Percentiles rank a stretch among this genome's conserved stretches.
These are phyloP conservation scores for Crossocerus cetratus DNA, from an alignment of 2,888 invertebrate species.

Conservation along the genomic window DNA sequence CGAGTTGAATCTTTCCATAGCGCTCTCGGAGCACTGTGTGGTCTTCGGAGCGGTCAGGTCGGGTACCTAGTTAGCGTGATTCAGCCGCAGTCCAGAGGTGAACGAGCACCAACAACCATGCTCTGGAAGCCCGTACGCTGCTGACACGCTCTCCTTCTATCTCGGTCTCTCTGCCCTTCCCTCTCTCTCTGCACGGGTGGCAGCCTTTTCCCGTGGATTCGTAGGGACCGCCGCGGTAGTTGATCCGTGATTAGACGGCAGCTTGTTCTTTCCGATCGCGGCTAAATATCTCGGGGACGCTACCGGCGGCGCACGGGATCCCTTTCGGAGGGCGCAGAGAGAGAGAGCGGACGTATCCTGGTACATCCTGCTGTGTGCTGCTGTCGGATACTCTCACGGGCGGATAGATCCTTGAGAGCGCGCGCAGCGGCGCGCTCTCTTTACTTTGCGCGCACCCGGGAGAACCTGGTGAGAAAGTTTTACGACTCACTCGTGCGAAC, in stretches of 20 bases:
- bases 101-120: conserved; percentile 54
- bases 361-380: conserved; percentile 27
- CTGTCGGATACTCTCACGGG: conserved; percentile 18
- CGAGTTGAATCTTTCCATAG: conserved; percentile 34
- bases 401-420: conserved; percentile 40
- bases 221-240: conserved; percentile 57
- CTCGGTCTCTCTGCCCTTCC: too few species aligned
- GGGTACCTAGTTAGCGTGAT: conserved; percentile 67
- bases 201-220: conserved; percentile 16
- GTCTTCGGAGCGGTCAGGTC: conserved; percentile 53
- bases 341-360: conserved; percentile 4
- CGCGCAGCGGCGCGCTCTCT: conserved; percentile 15
- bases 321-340: neutral
- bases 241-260: conserved; percentile 69
- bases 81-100: conserved; percentile 56
- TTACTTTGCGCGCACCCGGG: conserved; percentile 32
- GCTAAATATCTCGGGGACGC: conserved; percentile 65
- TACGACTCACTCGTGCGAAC: conserved; percentile 56
- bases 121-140: conserved; percentile 10
- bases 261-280: conserved; percentile 69
- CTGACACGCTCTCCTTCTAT: too few species aligned
- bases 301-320: conserved; percentile 25
- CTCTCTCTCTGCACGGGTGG: neutral
- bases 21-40: conserved; percentile 48
- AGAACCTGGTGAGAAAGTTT: conserved; percentile 51